A percentile compares a stretch with the other conserved stretches of the same genome.
phyloP scores from a whole-genome alignment of 2,888 invertebrate genomes.

The Lasioglossum lativentre region DNA sequence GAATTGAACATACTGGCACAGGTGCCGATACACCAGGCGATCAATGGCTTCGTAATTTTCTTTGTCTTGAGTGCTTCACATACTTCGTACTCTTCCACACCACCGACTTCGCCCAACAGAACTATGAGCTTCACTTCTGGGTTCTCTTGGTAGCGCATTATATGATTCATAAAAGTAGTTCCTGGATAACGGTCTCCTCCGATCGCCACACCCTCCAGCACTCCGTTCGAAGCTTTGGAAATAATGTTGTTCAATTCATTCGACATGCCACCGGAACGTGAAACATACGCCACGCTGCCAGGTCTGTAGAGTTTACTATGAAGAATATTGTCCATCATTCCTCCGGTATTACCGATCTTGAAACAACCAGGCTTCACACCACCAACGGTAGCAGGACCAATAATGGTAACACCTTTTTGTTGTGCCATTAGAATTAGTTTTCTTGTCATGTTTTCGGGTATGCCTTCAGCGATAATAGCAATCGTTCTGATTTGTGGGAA shows the following conservation, averaged over 20 bases:
- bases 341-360: slow-evolving; percentile 99
- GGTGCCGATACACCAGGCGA: slow-evolving; percentile 99
- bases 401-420: slow-evolving; percentile 93
- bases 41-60: slow-evolving; percentile 95
- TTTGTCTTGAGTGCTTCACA: slow-evolving; percentile 93
- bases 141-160: slow-evolving; percentile 93
- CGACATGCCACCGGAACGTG: slow-evolving; percentile 99
- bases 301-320: slow-evolving; percentile 98
- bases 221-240: slow-evolving; percentile 98
- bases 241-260: slow-evolving; percentile 99
- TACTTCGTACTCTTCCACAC: slow-evolving; percentile 98
- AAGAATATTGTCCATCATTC: slow-evolving; percentile 99
- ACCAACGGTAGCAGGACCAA: slow-evolving; percentile 98
- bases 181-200: slow-evolving; percentile 99
- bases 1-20: slow-evolving; percentile 88
- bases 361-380: slow-evolving; percentile 99
- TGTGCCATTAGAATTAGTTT: slow-evolving; percentile 95
- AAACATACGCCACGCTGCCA: slow-evolving; percentile 99
- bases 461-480: slow-evolving; percentile 99
- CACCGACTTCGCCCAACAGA: slow-evolving; percentile 99
- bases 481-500: slow-evolving; percentile 98
- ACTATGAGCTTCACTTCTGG: slow-evolving; percentile 97
- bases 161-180: slow-evolving; percentile 98
- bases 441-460: slow-evolving; percentile 99
- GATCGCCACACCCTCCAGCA: slow-evolving; percentile 98